Evolutionary conservation across 2,113 vertebrate species (phyloP).

Genomic region (Tamias sibiricus): DNA sequence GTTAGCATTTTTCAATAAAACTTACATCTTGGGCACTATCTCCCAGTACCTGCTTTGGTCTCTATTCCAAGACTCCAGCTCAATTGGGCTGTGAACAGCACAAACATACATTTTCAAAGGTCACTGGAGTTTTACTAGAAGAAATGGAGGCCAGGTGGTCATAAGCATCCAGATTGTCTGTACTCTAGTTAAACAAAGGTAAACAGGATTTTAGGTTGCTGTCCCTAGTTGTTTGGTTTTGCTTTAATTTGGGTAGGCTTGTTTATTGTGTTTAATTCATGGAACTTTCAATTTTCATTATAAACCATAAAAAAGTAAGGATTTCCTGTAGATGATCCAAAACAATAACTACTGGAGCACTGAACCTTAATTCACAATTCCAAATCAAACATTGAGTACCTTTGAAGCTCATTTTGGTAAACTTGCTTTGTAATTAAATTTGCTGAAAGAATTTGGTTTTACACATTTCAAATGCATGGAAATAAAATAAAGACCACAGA

Average conservation of each 20-base stretch:
- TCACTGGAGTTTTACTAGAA: not conserved
- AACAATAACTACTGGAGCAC: not conserved
- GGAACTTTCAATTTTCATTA: not conserved
- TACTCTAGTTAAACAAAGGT: not conserved
- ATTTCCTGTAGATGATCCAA: not conserved
- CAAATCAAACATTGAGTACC: not conserved
- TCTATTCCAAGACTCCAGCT: no score
- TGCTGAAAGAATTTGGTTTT: not conserved
- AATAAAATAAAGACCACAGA: constrained; percentile 40
- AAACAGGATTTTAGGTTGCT: not conserved
- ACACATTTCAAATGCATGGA: not conserved
- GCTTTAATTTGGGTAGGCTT: not conserved
- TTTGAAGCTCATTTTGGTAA: not conserved
- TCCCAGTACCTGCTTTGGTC: no score
- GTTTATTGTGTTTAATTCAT: constrained; percentile 4
- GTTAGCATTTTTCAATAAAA: no score
- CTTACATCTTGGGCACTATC: no score
- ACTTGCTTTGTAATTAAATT: constrained; percentile 15
- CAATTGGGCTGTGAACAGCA: no score
- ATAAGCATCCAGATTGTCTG: not conserved
- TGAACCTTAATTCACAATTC: not conserved
- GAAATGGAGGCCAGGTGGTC: not conserved
- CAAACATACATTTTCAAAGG: not conserved
- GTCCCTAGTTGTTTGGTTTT: not conserved
- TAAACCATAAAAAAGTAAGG: not conserved